Evolutionary conservation across 2,888 invertebrate species (phyloP), one percentile per base, ranked within the genome.

Genomic region (Eupithecia tripunctaria): DNA sequence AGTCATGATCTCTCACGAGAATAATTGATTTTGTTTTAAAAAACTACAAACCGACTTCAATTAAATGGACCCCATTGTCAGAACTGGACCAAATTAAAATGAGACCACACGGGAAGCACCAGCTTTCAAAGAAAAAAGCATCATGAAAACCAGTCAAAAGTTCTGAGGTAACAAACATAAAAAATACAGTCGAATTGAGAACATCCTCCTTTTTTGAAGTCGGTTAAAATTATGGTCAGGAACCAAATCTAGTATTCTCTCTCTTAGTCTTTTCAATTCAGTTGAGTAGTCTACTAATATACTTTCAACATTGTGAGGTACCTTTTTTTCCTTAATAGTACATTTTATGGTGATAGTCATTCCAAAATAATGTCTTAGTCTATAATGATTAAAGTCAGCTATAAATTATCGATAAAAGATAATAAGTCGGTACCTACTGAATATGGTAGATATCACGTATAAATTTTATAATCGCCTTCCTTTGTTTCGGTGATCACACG

Each of bases 381-480:
- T 10, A 12, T 29, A 62, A 4, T n/a, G n/a, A n/a, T n/a, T 62
- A 32, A 60, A 60, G 60, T 14, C 29, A 29, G 32, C n/a, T 32
- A 32, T 62, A 36, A 63, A 32, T 63, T 36, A 63, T 63, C 36
- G 62, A 36, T 63, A 63, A 36, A 32, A 63, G 29, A 32, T 32
- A 32, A n/a, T 62, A 18, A 62, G 14, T 38, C 8, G 8, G 18
- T 60, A 62, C 8, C 18, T 60, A 32, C 32, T 27, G 32, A 15
- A 10, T 18, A 18, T n/a, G n/a, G 7, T 32, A 63, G 29, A 63
- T 63, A 56, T 56, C 56, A 56, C 21, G n/a, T n/a, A 47, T 51
- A 51, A 4, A 62, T 62, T 62, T 62, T 36, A 32, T 32, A 76
- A 76, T 75, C 72, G n/a, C 51, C 63, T 69, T 60, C 64, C 25